These are phyloP conservation scores for Poliocrania exsul DNA, from an alignment of 2,797 vertebrate genomes.

Conservation along the genomic window DNA sequence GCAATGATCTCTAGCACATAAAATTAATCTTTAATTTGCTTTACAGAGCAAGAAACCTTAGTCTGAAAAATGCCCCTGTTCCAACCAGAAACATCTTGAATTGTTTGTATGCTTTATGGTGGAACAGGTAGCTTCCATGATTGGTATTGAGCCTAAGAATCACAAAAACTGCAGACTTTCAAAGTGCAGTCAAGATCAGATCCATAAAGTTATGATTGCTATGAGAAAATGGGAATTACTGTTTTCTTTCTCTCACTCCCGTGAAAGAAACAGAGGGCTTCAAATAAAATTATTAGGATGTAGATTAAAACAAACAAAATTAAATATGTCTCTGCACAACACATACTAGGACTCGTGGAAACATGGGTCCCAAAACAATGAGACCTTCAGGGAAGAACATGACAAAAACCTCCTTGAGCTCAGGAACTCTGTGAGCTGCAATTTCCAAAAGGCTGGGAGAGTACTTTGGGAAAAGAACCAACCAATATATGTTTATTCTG, in stretches of 20 bases:
- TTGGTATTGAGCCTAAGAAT: not conserved
- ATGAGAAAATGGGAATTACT: not conserved
- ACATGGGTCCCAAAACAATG: not conserved
- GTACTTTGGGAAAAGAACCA: not conserved
- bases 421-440: not conserved
- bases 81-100: not conserved
- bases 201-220: not conserved
- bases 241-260: not conserved
- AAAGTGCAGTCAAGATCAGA: not conserved
- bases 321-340: not conserved
- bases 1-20: not conserved
- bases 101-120: not conserved
- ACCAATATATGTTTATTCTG: not conserved
- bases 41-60: not conserved
- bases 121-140: not conserved
- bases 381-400: not conserved
- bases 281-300: not conserved
- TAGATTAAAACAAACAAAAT: not conserved
- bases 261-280: not conserved
- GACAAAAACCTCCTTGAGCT: not conserved
- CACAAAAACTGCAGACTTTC: not conserved
- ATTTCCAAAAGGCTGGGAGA: not conserved
- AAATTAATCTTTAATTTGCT: constrained; percentile 41
- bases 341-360: not conserved
- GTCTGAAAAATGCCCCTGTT: not conserved